These are phyloP conservation scores for Lasius platythorax DNA, from an alignment of 2,888 invertebrate species.

Conservation along the genomic window DNA sequence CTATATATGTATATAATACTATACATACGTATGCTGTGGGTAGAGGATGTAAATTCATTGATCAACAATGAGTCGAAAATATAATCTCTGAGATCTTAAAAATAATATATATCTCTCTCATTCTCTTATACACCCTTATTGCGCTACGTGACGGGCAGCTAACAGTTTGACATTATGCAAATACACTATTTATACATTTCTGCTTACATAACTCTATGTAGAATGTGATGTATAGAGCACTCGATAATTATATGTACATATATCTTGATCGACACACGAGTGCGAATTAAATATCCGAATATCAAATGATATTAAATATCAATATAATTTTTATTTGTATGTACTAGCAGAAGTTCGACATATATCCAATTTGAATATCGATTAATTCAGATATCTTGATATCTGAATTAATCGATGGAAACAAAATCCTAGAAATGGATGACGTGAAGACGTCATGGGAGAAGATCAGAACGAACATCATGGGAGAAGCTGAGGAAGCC, in stretches of 20 bases:
- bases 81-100: slow-evolving; percentile 77
- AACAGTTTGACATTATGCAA: slow-evolving; percentile 46
- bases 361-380: slow-evolving; percentile 5
- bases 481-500: not conserved
- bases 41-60: slow-evolving; percentile 80
- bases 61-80: slow-evolving; percentile 84
- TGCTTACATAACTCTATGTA: slow-evolving; percentile 34
- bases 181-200: slow-evolving; percentile 63
- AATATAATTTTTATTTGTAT: slow-evolving; percentile 16
- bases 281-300: slow-evolving; percentile 10
- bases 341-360: not conserved
- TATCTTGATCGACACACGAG: not conserved
- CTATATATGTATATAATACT: slow-evolving; percentile 69
- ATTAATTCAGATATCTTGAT: not conserved
- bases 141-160: slow-evolving; percentile 60
- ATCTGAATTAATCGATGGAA: too few relatives aligned
- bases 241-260: slow-evolving; percentile 34
- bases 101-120: slow-evolving; percentile 63
- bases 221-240: slow-evolving; percentile 37
- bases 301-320: slow-evolving; percentile 11
- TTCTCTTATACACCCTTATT: slow-evolving; percentile 60
- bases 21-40: slow-evolving; percentile 71
- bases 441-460: too few relatives aligned
- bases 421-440: too few relatives aligned
- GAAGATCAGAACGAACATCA: not conserved